A percentile compares a stretch with the other conserved stretches of the same genome.
Conservation (phyloP, 2,888 invertebrate species). For the Caenorhabditis angaria region DNA sequence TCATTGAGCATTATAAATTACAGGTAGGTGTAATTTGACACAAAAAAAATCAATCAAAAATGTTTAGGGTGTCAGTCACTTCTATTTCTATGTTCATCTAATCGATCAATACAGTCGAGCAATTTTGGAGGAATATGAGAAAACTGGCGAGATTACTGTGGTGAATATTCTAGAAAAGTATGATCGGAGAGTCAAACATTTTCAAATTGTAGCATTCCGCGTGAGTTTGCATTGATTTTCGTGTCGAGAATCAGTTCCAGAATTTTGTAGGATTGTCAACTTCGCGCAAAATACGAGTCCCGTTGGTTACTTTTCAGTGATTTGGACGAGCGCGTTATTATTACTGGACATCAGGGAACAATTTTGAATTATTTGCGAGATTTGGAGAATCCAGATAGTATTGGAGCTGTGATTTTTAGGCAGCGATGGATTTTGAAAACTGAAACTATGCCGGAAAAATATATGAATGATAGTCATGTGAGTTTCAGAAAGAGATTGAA, state of each 20-base stretch:
- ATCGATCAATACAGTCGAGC: conserved; percentile 35
- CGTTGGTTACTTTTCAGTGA: conserved; percentile 35
- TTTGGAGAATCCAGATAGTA: conserved; percentile 12
- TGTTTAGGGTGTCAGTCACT: conserved; percentile 31
- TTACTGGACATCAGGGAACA: conserved; percentile 32
- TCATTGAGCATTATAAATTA: conserved; percentile 36
- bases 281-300: conserved; percentile 20
- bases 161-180: conserved; percentile 25
- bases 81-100: conserved; percentile 37
- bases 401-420: not conserved
- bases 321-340: conserved; percentile 37
- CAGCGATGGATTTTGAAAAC: conserved; percentile 5
- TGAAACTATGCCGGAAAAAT: not conserved
- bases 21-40: conserved; percentile 15
- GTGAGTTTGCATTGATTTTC: conserved; percentile 10
- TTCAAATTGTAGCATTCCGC: conserved; percentile 36
- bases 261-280: conserved; percentile 29
- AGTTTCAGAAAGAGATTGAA: conserved; percentile 1
- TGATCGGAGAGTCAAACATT: conserved; percentile 24
- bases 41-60: not conserved
- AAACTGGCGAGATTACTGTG: conserved; percentile 34
- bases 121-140: conserved; percentile 35
- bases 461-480: not conserved
- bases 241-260: not conserved
- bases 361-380: conserved; percentile 29